These are phyloP conservation scores for Thymelicus acteon DNA, from an alignment of 2,888 invertebrate species.

Conservation along the genomic window DNA sequence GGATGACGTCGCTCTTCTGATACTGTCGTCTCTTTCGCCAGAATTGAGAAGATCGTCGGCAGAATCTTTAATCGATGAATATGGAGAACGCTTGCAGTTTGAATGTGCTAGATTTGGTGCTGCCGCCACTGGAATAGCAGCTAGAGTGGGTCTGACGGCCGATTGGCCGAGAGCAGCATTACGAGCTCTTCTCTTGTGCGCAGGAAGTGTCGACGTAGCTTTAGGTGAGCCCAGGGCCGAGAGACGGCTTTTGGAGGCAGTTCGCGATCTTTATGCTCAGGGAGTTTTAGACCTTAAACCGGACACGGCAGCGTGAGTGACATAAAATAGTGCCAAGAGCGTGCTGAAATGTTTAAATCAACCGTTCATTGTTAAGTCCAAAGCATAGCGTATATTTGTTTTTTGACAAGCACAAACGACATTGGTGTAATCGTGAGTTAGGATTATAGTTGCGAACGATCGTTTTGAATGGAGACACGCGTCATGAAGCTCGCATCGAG, in stretches of 20 bases:
- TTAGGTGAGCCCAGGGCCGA: slow-evolving; percentile 91
- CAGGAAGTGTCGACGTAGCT: slow-evolving; percentile 92
- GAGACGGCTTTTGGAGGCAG: slow-evolving; percentile 89
- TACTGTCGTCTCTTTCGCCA: slow-evolving; percentile 89
- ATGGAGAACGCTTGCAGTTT: slow-evolving; percentile 87
- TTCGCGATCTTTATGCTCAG: slow-evolving; percentile 89
- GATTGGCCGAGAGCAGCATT: slow-evolving; percentile 89
- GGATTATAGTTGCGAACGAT: slow-evolving; percentile 52
- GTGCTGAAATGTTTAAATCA: slow-evolving; percentile 45
- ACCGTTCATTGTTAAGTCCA: slow-evolving; percentile 53
- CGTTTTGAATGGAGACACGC: slow-evolving; percentile 54
- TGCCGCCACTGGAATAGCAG: slow-evolving; percentile 81
- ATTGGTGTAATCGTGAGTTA: slow-evolving; percentile 53
- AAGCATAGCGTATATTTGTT: slow-evolving; percentile 54
- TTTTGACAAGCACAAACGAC: slow-evolving; percentile 64
- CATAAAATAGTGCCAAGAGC: slow-evolving; percentile 61
- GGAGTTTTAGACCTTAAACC: slow-evolving; percentile 86
- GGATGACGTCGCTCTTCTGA: slow-evolving; percentile 90
- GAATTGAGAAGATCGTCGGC: slow-evolving; percentile 88
- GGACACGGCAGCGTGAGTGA: slow-evolving; percentile 65
- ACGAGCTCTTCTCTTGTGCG: slow-evolving; percentile 90
- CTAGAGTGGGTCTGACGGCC: slow-evolving; percentile 78
- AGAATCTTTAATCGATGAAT: slow-evolving; percentile 87
- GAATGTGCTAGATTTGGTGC: slow-evolving; percentile 86
- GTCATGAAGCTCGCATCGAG: slow-evolving; percentile 43